phyloP scores from a whole-genome alignment of 2,888 invertebrate species.

The Terebella lapidaria region DNA sequence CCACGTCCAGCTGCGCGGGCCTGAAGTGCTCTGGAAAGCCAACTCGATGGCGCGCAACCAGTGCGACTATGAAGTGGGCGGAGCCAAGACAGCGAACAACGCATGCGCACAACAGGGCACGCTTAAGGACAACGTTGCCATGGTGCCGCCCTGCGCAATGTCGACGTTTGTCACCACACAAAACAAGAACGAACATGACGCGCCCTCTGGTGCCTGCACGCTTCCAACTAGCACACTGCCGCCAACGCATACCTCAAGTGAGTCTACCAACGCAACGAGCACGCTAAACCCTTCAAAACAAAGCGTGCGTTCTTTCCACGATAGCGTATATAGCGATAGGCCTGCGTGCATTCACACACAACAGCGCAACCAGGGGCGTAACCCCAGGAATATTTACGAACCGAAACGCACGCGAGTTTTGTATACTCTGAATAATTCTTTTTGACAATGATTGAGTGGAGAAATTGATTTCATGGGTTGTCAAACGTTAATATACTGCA shows the following conservation, averaged over 20 bases:
- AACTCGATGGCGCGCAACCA: neutral
- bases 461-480: no score
- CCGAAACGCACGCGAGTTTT: neutral
- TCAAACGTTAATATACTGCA: no score
- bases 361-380: neutral
- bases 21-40: constrained; percentile 1
- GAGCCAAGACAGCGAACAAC: no score
- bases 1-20: neutral
- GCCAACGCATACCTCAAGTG: neutral
- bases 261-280: neutral
- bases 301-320: neutral
- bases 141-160: neutral
- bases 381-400: neutral
- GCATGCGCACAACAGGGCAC: neutral
- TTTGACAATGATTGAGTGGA: no score
- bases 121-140: neutral
- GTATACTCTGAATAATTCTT: neutral
- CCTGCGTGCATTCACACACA: neutral
- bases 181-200: no score
- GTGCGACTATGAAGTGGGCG: neutral
- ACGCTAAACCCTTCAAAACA: neutral
- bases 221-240: neutral
- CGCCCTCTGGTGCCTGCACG: no score
- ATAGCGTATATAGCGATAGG: neutral
- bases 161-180: no score